Evolutionary conservation across 2,797 vertebrate genomes (phyloP).

Genomic region (Orientallactaga sibirica): DNA sequence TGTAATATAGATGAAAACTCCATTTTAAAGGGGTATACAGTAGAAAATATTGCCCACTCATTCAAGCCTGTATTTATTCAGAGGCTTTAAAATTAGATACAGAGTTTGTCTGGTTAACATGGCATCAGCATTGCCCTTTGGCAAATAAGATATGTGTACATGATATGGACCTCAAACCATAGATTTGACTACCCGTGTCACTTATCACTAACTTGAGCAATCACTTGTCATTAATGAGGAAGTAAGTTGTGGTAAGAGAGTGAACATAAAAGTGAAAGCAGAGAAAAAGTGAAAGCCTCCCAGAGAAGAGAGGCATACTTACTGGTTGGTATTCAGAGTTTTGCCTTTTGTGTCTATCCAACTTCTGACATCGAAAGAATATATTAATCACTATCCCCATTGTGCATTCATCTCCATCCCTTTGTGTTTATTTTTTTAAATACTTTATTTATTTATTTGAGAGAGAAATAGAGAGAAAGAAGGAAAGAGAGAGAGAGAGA

Average conservation of each 20-base stretch:
- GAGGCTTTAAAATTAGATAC: not conserved
- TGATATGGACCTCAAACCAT: not conserved
- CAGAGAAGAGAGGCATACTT: not conserved
- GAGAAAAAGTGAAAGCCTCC: not conserved
- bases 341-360: not conserved
- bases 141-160: not conserved
- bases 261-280: not conserved
- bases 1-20: not conserved
- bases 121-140: not conserved
- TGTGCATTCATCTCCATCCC: conserved; percentile 11
- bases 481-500: no score
- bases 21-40: not conserved
- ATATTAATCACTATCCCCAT: not conserved
- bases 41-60: not conserved
- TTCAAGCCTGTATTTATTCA: not conserved
- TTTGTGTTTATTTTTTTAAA: conserved; percentile 55
- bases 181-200: not conserved
- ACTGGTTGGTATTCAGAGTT: not conserved
- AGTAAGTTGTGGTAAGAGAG: not conserved
- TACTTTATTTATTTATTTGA: no score
- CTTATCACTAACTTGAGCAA: not conserved
- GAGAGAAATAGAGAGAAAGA: not conserved
- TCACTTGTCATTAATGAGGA: not conserved
- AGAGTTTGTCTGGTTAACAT: not conserved
- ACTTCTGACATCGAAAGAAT: conserved; percentile 8